A percentile compares a stretch with the other conserved stretches of the same genome.
Conservation (phyloP, 2,113 vertebrate genomes). For the Peromyscus leucopus region DNA sequence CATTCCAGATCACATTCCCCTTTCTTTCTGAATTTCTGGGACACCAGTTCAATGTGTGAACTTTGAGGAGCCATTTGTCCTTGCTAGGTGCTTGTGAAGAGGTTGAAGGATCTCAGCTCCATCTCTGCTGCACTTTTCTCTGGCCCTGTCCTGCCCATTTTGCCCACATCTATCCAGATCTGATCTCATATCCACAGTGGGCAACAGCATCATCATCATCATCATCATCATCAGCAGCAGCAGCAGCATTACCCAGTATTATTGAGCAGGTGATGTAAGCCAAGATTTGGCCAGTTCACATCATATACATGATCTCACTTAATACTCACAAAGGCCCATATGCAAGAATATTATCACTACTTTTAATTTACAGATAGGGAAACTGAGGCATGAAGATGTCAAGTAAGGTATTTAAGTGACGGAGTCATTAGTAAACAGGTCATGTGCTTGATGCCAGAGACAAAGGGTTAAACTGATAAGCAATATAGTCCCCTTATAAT, state of each 20-base stretch:
- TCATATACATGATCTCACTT: neutral
- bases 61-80: neutral
- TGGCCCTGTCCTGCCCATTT: neutral
- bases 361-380: neutral
- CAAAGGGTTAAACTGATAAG: neutral
- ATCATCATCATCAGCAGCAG: fast-evolving
- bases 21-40: neutral
- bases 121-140: neutral
- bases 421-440: neutral
- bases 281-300: neutral
- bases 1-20: neutral
- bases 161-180: neutral
- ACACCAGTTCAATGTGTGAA: neutral
- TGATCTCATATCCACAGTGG: neutral
- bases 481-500: neutral
- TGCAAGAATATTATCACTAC: neutral
- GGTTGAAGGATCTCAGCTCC: neutral
- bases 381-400: neutral
- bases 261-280: neutral
- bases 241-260: neutral
- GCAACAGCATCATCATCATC: too few species aligned
- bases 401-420: neutral
- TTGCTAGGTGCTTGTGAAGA: neutral
- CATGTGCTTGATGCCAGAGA: neutral
- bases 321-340: neutral